A percentile compares a stretch with the other conserved stretches of the same genome.
phyloP scores from a whole-genome alignment of 2,888 invertebrate species.

The Pycnomerus fuliginosus region DNA sequence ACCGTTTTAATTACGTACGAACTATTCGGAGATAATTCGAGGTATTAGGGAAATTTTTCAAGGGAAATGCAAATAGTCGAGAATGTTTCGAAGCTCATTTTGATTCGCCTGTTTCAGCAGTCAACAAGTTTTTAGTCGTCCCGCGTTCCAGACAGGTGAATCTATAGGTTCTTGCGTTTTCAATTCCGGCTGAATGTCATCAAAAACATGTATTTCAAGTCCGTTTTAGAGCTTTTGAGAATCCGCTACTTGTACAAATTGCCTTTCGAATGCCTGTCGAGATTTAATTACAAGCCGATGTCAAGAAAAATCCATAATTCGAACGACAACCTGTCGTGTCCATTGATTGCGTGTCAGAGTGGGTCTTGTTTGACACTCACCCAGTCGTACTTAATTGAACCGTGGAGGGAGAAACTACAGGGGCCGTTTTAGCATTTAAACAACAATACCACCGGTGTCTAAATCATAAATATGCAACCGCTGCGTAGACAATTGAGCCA shows the following conservation, averaged over 20 bases:
- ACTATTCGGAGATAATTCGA: no score
- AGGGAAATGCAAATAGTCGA: no score
- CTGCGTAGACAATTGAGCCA: constrained; percentile 34
- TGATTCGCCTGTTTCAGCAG: no score
- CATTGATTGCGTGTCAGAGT: constrained; percentile 29
- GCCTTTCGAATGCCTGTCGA: constrained; percentile 26
- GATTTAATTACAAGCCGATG: constrained; percentile 28
- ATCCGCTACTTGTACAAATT: constrained; percentile 26
- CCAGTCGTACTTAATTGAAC: constrained; percentile 27
- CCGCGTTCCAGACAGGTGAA: no score
- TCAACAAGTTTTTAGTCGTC: no score
- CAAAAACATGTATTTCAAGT: no score
- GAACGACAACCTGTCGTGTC: constrained; percentile 27
- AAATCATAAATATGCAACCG: constrained; percentile 39
- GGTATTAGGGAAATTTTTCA: no score
- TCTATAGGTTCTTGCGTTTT: no score
- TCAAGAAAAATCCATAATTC: constrained; percentile 30
- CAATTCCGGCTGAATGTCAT: no score
- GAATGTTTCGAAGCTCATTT: no score
- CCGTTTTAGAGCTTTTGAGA: constrained; percentile 11
- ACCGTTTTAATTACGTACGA: no score
- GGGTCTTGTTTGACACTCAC: constrained; percentile 24
- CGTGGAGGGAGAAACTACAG: constrained; percentile 4
- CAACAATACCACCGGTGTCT: constrained; percentile 21
- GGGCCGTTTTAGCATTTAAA: constrained; percentile 16